These are phyloP conservation scores for Trissolcus brochymenae DNA, from an alignment of 2,888 invertebrate genomes.

Conservation along the genomic window DNA sequence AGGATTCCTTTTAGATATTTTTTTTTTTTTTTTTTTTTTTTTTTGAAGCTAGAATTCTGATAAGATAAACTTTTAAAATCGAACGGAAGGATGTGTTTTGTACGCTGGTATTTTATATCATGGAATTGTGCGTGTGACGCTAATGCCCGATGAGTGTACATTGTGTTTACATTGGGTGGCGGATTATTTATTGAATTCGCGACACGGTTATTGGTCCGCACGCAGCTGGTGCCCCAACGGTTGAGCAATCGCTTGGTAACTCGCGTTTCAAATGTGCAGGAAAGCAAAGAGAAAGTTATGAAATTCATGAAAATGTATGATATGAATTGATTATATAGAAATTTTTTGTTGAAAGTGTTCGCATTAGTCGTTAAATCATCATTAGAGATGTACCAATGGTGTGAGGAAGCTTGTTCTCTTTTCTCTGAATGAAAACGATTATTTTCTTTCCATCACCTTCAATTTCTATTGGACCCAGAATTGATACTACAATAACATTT, in stretches of 20 bases:
- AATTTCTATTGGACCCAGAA: no score
- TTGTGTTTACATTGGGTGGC: constrained; percentile 45
- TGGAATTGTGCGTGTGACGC: constrained; percentile 29
- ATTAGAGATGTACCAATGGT: constrained; percentile 18
- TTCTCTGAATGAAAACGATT: no score
- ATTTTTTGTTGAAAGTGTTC: constrained; percentile 52
- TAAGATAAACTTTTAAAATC: constrained; percentile 45
- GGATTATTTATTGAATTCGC: constrained; percentile 53
- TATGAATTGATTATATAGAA: constrained; percentile 57
- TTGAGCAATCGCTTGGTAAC: constrained; percentile 53
- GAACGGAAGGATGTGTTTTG: constrained; percentile 45
- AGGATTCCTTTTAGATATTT: neutral
- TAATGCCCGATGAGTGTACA: constrained; percentile 50
- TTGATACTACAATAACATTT: no score
- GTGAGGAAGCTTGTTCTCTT: no score
- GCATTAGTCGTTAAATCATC: constrained; percentile 34
- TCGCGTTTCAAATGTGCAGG: constrained; percentile 51
- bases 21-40: no score
- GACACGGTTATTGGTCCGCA: constrained; percentile 33
- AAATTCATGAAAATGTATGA: constrained; percentile 56
- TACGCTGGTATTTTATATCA: constrained; percentile 30
- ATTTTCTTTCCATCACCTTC: no score
- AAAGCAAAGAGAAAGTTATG: constrained; percentile 57
- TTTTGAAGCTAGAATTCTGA: constrained; percentile 11
- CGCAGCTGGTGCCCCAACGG: constrained; percentile 24